Conservation (phyloP, 2,113 vertebrate species). For the Alethe diademata region DNA sequence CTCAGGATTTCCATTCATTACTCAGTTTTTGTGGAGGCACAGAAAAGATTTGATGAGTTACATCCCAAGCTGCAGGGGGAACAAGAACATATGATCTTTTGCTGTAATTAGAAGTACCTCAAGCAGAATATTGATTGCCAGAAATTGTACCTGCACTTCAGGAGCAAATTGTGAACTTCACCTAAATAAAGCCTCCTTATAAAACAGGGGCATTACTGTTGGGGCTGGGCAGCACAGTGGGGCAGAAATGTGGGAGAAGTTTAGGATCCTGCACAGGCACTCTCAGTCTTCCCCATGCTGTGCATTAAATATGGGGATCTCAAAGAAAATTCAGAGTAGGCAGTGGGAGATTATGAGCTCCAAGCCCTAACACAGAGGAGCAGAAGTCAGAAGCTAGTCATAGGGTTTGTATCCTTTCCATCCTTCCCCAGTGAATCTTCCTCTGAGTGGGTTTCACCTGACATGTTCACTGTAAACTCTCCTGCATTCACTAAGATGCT, state of each 20-base stretch:
- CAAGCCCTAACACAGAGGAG: not conserved
- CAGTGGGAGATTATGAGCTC: not conserved
- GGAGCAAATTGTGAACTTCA: not conserved
- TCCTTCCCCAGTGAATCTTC: not conserved
- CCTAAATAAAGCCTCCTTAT: not conserved
- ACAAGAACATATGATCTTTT: not conserved
- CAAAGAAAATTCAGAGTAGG: not conserved
- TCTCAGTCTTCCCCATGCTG: not conserved
- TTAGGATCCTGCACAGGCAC: not conserved
- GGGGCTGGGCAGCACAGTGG: not conserved
- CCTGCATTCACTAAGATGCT: not conserved
- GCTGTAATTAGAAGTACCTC: not conserved
- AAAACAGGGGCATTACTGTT: not conserved
- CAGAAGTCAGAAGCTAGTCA: not conserved
- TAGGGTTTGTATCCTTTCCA: not conserved
- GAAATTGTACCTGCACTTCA: not conserved
- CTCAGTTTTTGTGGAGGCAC: not conserved
- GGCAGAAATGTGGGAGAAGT: not conserved
- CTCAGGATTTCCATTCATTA: not conserved
- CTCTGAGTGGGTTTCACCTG: not conserved
- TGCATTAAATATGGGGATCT: not conserved
- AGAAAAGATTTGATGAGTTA: not conserved
- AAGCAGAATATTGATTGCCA: not conserved
- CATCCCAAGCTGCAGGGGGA: not conserved
- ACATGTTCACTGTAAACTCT: not conserved